Percentiles rank a stretch among this genome's conserved stretches.
Conservation (phyloP, 2,113 vertebrate species). For the Lonchura striata region DNA sequence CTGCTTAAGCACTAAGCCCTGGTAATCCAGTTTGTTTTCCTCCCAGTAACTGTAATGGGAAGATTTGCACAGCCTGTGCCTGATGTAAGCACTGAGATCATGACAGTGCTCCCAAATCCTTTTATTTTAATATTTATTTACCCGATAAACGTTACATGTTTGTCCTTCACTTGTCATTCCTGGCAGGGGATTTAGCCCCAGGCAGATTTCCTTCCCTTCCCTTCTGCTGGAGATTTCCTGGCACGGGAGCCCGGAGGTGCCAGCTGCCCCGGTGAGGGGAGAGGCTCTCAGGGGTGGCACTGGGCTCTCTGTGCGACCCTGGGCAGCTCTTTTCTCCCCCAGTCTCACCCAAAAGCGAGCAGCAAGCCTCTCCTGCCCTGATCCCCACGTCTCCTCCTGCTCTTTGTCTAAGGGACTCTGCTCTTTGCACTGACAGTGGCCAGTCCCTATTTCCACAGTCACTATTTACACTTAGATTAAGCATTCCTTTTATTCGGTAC, state of each 20-base stretch:
- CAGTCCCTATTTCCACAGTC: not conserved
- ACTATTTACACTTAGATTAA: slow-evolving; percentile 21
- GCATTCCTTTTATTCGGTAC: not conserved
- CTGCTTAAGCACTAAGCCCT: slow-evolving; percentile 38
- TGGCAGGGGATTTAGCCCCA: not conserved
- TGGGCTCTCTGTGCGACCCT: not conserved
- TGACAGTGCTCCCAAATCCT: slow-evolving; percentile 1
- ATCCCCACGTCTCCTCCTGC: no score
- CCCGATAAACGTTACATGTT: not conserved
- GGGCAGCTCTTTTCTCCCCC: not conserved
- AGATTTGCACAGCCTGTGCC: slow-evolving; percentile 42
- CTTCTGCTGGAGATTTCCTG: not conserved
- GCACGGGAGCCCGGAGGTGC: not conserved
- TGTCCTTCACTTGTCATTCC: not conserved
- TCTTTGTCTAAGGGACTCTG: not conserved
- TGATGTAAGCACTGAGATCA: slow-evolving; percentile 49
- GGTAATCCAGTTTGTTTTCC: slow-evolving; percentile 50
- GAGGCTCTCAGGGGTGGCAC: not conserved
- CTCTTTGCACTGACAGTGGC: not conserved
- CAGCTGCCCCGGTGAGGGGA: rapidly evolving
- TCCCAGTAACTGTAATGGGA: not conserved
- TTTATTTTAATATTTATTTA: slow-evolving; percentile 35
- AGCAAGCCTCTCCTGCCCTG: no score
- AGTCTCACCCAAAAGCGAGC: not conserved
- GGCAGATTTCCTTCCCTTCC: not conserved